Conservation (phyloP, 64 coral and sea anemone species). For the Trachythela sp. region DNA sequence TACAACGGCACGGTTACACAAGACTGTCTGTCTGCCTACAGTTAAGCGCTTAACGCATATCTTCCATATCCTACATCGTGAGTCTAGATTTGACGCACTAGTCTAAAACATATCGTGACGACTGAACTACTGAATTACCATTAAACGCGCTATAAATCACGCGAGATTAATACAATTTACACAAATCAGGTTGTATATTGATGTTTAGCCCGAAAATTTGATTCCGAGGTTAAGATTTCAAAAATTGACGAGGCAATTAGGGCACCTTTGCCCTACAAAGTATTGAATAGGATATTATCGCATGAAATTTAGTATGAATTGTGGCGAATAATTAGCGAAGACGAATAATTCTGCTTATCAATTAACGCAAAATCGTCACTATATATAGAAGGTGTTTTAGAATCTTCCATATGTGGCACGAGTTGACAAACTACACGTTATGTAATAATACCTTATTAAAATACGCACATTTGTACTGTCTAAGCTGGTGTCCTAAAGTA, state of each 20-base stretch:
- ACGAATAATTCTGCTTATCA: not conserved
- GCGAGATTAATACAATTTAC: too few species aligned
- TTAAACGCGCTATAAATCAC: too few species aligned
- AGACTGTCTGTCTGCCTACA: too few species aligned
- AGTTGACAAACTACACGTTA: not conserved
- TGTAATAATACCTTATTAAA: not conserved
- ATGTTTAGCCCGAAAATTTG: too few species aligned
- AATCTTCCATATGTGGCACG: not conserved
- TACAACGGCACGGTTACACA: too few species aligned
- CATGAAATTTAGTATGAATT: not conserved
- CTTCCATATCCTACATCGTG: too few species aligned
- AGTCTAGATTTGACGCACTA: too few species aligned
- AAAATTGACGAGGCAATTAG: not conserved
- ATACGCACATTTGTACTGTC: not conserved
- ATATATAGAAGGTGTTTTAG: not conserved
- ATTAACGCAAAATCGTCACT: not conserved
- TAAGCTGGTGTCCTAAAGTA: not conserved
- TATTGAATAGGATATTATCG: slow-evolving; percentile 10
- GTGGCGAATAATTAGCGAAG: not conserved
- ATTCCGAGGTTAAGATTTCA: not conserved
- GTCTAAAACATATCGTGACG: too few species aligned
- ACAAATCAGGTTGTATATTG: too few species aligned
- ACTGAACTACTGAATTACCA: too few species aligned
- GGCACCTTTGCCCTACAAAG: not conserved
- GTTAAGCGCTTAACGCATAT: too few species aligned